Conservation (phyloP, 2,797 vertebrate species). For the Rhinatrema bivittatum region DNA sequence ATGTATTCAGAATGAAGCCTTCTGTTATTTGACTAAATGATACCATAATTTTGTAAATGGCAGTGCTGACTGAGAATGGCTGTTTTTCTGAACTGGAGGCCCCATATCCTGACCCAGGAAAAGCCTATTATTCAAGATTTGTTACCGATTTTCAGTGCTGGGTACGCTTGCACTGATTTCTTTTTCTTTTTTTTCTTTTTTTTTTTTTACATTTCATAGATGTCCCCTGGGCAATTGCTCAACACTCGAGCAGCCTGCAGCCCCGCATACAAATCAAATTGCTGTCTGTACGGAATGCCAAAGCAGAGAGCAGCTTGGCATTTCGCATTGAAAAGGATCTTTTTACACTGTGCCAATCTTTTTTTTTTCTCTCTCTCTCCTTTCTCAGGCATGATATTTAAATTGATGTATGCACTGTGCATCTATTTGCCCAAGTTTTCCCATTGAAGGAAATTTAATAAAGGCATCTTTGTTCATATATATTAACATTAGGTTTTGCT, state of each 20-base stretch:
- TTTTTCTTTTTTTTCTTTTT: slow-evolving; percentile 8
- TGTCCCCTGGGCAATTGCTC: background rate
- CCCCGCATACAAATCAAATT: background rate
- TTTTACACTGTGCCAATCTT: rapidly evolving
- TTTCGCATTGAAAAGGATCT: background rate
- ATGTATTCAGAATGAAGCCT: no score
- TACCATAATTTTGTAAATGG: no score
- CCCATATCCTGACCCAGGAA: background rate
- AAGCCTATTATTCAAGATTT: background rate
- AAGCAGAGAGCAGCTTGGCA: background rate
- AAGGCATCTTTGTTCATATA: no score
- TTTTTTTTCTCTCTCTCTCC: no score
- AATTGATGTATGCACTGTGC: no score
- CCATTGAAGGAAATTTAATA: no score
- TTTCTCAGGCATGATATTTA: no score
- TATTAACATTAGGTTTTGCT: no score
- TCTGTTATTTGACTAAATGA: no score
- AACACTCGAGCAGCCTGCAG: background rate
- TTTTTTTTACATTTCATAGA: slow-evolving; percentile 7
- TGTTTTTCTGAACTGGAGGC: background rate
- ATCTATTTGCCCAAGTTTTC: no score
- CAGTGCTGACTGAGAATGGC: rapidly evolving
- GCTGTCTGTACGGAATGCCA: rapidly evolving
- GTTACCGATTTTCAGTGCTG: background rate
- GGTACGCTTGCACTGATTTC: slow-evolving; percentile 7